Evolutionary conservation across 2,113 vertebrate species (phyloP).

Genomic region (Rhegmatorhina hoffmannsi): DNA sequence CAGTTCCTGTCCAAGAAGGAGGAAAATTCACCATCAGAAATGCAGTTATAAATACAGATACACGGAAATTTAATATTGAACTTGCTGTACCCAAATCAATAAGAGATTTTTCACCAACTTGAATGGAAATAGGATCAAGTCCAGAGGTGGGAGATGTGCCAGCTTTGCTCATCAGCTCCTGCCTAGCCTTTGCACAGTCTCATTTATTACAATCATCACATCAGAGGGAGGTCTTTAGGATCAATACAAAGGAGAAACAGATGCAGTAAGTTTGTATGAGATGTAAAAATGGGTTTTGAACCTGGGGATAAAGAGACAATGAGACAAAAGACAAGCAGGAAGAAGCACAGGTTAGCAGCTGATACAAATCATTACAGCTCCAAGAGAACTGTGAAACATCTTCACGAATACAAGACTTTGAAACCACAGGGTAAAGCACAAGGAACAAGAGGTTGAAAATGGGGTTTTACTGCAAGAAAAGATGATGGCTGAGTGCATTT

Average conservation of each 20-base stretch:
- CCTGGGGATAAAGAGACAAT: not conserved
- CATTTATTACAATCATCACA: slow-evolving; percentile 27
- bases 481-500: not conserved
- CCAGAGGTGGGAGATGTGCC: not conserved
- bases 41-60: slow-evolving; percentile 12
- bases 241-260: slow-evolving; percentile 16
- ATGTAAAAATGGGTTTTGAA: slow-evolving; percentile 8
- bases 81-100: slow-evolving; percentile 35
- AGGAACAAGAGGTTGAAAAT: not conserved
- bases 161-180: not conserved
- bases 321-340: not conserved
- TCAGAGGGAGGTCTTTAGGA: slow-evolving; percentile 10
- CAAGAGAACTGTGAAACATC: not conserved
- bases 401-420: not conserved
- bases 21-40: not conserved
- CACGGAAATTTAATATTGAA: slow-evolving; percentile 42
- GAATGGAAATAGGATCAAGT: not conserved
- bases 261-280: not conserved
- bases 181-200: not conserved
- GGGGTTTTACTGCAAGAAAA: not conserved
- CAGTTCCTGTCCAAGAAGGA: not conserved
- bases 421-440: not conserved
- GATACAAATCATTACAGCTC: not conserved
- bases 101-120: not conserved
- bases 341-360: not conserved